phyloP scores from a whole-genome alignment of 1,140 invertebrate genomes.

The Dinoponera quadriceps region DNA sequence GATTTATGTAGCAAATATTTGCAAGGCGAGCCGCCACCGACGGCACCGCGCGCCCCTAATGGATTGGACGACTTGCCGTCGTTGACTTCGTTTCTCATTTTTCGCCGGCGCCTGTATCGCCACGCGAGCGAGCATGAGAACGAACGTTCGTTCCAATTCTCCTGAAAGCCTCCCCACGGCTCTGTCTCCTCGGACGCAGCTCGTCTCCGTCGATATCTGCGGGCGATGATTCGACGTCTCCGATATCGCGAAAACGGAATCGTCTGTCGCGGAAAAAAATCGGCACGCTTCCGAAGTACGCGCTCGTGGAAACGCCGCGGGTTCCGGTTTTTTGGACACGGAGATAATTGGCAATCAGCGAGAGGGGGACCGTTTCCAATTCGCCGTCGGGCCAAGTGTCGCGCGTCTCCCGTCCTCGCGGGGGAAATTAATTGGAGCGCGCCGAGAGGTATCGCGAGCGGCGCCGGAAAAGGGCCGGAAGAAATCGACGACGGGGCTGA shows the following conservation, averaged over 20 bases:
- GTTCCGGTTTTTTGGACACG: conserved; percentile 18
- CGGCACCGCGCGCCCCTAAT: conserved; percentile 67
- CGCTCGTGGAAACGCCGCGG: neutral
- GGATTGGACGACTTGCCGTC: conserved; percentile 69
- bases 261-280: conserved; percentile 8
- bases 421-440: conserved; percentile 30
- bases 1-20: conserved; percentile 80
- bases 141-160: conserved; percentile 61
- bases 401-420: neutral
- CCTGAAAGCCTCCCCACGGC: conserved; percentile 65
- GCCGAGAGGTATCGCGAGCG: neutral
- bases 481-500: neutral
- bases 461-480: conserved; percentile 18
- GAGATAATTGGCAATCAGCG: conserved; percentile 48
- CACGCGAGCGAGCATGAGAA: conserved; percentile 28
- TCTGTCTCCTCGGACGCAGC: conserved; percentile 7
- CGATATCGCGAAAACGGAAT: neutral
- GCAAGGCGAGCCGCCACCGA: conserved; percentile 66
- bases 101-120: conserved; percentile 35
- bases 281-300: neutral
- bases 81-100: conserved; percentile 61
- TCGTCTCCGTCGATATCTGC: neutral
- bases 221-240: neutral
- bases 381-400: conserved; percentile 5
- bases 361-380: neutral